These are phyloP conservation scores for Hippocampus mohnikei DNA, from an alignment of 2,113 vertebrate genomes.

Conservation along the genomic window DNA sequence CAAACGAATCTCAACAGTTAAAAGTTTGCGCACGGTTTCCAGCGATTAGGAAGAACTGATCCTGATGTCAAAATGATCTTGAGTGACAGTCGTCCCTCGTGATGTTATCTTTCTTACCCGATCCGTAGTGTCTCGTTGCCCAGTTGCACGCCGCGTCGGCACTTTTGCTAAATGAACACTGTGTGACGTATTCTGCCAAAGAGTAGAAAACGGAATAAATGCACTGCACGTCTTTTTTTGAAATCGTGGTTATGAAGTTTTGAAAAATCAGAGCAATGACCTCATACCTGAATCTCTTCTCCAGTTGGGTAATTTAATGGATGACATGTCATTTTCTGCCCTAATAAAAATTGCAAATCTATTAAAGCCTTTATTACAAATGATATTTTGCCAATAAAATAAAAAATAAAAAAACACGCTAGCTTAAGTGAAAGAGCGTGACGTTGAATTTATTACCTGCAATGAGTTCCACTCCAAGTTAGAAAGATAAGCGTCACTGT, in stretches of 20 bases:
- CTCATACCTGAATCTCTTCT: slow-evolving; percentile 56
- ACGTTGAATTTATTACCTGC: slow-evolving; percentile 51
- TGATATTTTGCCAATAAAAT: background rate
- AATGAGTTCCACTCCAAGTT: slow-evolving; percentile 32
- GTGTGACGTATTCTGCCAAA: slow-evolving; percentile 73
- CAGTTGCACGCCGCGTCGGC: slow-evolving; percentile 74
- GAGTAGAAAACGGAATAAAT: background rate
- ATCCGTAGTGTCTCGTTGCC: slow-evolving; percentile 59
- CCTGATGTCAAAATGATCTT: background rate
- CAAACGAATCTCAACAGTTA: background rate
- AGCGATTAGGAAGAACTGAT: too few species aligned
- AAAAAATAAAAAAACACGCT: background rate
- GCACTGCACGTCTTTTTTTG: background rate
- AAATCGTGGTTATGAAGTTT: background rate
- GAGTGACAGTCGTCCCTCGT: background rate
- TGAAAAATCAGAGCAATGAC: background rate
- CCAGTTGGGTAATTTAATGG: slow-evolving; percentile 60
- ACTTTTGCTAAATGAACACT: slow-evolving; percentile 74
- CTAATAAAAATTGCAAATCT: slow-evolving; percentile 37
- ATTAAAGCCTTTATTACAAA: background rate
- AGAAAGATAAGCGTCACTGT: slow-evolving; percentile 46
- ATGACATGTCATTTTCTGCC: slow-evolving; percentile 41
- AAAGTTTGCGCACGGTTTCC: background rate
- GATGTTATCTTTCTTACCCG: slow-evolving; percentile 57
- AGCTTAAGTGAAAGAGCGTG: background rate